phyloP scores from a whole-genome alignment of 2,797 vertebrate species.

The Pyrrhura leucotis region DNA sequence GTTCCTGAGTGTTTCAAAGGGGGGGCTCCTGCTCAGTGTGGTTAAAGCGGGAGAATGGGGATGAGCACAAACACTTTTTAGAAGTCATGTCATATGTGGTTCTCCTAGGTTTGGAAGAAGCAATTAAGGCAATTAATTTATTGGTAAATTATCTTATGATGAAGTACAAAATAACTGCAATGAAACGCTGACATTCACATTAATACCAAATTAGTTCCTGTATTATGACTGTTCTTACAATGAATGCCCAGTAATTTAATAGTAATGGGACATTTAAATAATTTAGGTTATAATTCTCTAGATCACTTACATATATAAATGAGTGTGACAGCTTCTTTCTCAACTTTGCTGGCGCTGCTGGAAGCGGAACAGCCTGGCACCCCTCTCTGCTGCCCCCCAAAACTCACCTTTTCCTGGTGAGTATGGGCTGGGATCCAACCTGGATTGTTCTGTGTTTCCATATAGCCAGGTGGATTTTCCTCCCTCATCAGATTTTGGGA shows the following conservation, averaged over 20 bases:
- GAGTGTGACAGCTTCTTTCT: slow-evolving; percentile 33
- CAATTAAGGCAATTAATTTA: slow-evolving; percentile 76
- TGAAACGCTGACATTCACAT: slow-evolving; percentile 72
- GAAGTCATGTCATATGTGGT: slow-evolving; percentile 32
- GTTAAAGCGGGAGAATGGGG: not conserved
- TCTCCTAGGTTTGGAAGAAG: slow-evolving; percentile 42
- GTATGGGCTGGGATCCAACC: not conserved
- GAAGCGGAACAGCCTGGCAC: not conserved
- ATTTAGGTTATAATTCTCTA: slow-evolving; percentile 65
- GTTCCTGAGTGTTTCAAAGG: not conserved
- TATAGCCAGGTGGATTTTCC: not conserved
- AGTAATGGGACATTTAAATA: slow-evolving; percentile 73
- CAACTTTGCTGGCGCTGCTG: slow-evolving; percentile 29
- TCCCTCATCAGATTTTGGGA: not conserved
- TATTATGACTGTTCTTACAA: slow-evolving; percentile 75
- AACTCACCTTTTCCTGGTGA: not conserved
- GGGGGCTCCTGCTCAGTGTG: not conserved
- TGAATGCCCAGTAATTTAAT: slow-evolving; percentile 74
- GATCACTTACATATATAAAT: slow-evolving; percentile 65
- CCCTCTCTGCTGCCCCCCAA: not conserved
- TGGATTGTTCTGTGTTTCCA: not conserved
- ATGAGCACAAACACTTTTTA: not conserved
- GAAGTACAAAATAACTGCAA: slow-evolving; percentile 75
- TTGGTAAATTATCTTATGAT: slow-evolving; percentile 76
- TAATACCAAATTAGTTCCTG: slow-evolving; percentile 71